Percentiles rank a stretch among this genome's conserved stretches.
Conservation (phyloP, 2,797 vertebrate species). For the Spinus pinus region DNA sequence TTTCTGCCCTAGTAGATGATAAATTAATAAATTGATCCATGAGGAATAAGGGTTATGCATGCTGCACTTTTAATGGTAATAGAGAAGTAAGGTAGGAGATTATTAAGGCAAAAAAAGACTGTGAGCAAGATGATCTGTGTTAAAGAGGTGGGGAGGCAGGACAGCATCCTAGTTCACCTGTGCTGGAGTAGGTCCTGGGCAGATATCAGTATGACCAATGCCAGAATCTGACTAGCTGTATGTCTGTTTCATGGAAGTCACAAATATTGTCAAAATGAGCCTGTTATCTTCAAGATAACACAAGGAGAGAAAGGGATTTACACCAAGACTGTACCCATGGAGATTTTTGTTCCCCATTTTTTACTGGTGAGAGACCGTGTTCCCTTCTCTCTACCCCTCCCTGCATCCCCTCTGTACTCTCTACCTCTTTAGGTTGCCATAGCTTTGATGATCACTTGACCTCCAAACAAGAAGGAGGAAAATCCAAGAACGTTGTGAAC, state of each 20-base stretch:
- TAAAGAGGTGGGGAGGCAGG: not conserved
- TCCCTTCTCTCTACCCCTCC: slow-evolving; percentile 16
- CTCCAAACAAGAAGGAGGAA: slow-evolving; percentile 91
- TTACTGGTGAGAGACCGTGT: slow-evolving; percentile 48
- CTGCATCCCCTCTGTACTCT: slow-evolving; percentile 53
- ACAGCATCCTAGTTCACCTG: not conserved
- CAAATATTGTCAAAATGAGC: not conserved
- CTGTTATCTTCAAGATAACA: not conserved
- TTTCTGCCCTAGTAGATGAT: not conserved
- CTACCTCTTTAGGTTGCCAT: slow-evolving; percentile 84
- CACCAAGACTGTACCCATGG: not conserved
- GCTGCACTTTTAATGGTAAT: not conserved
- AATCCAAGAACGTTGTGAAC: slow-evolving; percentile 96
- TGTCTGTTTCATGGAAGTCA: not conserved
- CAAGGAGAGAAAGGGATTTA: not conserved
- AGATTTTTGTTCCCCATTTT: not conserved
- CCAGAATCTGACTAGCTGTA: not conserved
- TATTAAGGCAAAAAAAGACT: not conserved
- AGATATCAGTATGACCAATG: not conserved
- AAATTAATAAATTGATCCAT: not conserved
- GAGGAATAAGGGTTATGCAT: not conserved
- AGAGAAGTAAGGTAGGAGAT: not conserved
- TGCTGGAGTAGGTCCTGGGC: not conserved
- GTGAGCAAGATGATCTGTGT: not conserved
- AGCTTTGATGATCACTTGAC: slow-evolving; percentile 92